Conservation (phyloP, 2,113 vertebrate genomes). For the Crotalus horridus region DNA sequence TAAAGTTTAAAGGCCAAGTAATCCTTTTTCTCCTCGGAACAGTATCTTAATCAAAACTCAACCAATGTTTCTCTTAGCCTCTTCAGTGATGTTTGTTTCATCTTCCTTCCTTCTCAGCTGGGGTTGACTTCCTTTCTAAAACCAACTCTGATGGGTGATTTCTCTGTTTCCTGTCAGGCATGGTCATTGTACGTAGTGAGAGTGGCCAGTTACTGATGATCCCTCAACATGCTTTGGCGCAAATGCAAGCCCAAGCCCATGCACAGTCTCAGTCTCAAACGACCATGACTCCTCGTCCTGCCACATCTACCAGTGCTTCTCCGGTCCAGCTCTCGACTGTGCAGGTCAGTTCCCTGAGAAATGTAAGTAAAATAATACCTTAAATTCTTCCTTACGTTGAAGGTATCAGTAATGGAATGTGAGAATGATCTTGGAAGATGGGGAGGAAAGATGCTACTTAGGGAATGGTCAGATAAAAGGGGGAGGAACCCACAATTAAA, state of each 20-base stretch:
- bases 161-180: slow-evolving; percentile 71
- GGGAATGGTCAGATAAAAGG: not conserved
- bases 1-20: not conserved
- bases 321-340: slow-evolving; percentile 89
- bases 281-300: slow-evolving; percentile 83
- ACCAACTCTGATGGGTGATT: not conserved
- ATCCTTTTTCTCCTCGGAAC: not conserved
- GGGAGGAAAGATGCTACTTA: not conserved
- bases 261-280: slow-evolving; percentile 89
- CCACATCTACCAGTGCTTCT: slow-evolving; percentile 86
- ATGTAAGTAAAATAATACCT: not conserved
- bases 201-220: slow-evolving; percentile 92
- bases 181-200: slow-evolving; percentile 92
- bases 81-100: not conserved
- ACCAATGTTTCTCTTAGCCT: not conserved
- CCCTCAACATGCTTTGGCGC: slow-evolving; percentile 89
- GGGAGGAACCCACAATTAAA: not conserved
- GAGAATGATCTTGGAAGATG: not conserved
- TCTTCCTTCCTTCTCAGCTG: not conserved
- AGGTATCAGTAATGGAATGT: not conserved
- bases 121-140: not conserved
- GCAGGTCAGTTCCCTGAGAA: slow-evolving; percentile 73
- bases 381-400: not conserved
- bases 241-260: slow-evolving; percentile 93
- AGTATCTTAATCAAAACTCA: not conserved